Percentiles rank a stretch among this genome's conserved stretches.
Conservation (phyloP, 1,140 invertebrate genomes). For the Oryctes rhinoceros region DNA sequence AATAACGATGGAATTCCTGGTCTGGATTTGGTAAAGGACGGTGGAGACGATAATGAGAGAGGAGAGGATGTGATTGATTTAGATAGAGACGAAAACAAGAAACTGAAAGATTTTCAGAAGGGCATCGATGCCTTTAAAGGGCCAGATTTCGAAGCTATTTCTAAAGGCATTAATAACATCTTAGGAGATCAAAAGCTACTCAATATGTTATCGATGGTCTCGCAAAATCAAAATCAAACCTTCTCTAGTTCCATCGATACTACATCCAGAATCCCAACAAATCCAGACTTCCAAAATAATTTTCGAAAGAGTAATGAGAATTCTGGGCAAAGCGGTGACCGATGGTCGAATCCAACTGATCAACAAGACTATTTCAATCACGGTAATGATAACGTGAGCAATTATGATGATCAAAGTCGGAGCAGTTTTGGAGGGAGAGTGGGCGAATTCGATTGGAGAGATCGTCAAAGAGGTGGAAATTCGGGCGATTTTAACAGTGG, state of each 20-base stretch:
- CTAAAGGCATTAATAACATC: conserved; percentile 68
- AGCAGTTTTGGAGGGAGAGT: conserved; percentile 50
- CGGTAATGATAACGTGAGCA: conserved; percentile 37
- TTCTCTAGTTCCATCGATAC: conserved; percentile 18
- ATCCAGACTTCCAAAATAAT: background rate
- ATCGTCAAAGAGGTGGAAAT: background rate
- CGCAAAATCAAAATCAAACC: conserved; percentile 51
- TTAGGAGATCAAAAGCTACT: conserved; percentile 69
- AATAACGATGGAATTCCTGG: conserved; percentile 68
- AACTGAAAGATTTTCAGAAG: background rate
- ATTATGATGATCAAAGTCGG: conserved; percentile 53
- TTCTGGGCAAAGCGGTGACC: background rate
- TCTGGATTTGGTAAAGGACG: conserved; percentile 67
- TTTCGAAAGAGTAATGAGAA: conserved; percentile 21
- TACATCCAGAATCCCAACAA: conserved; percentile 17
- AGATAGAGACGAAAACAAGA: conserved; percentile 49
- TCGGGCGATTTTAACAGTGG: background rate
- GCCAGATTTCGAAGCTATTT: conserved; percentile 67
- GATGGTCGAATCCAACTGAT: background rate
- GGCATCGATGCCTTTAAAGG: conserved; percentile 44
- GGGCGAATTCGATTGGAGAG: conserved; percentile 29
- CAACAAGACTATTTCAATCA: conserved; percentile 14
- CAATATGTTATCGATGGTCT: conserved; percentile 67
- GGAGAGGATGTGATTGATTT: conserved; percentile 60
- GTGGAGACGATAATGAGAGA: conserved; percentile 52